Conservation (phyloP, 2,113 vertebrate genomes). For the Phaethornis superciliosus region DNA sequence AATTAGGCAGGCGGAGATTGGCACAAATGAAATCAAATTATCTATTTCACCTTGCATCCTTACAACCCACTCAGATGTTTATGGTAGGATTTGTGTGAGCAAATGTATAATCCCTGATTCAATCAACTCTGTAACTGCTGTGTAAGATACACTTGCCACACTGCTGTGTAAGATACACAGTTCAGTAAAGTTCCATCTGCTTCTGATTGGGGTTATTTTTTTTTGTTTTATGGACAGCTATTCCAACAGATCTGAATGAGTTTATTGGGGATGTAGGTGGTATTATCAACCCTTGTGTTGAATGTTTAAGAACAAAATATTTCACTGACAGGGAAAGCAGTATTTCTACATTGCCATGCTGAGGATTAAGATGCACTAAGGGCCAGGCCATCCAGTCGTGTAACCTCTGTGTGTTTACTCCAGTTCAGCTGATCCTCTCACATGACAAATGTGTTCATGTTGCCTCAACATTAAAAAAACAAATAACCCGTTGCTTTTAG, state of each 20-base stretch:
- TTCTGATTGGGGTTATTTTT: neutral
- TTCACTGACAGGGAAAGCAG: neutral
- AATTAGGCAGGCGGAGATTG: neutral
- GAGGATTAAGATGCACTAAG: neutral
- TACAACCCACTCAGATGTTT: neutral
- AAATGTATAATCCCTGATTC: neutral
- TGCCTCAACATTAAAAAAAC: neutral
- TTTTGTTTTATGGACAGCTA: neutral
- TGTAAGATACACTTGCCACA: neutral
- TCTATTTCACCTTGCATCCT: neutral
- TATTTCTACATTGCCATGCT: neutral
- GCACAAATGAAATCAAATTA: neutral
- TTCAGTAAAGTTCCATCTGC: conserved; percentile 8
- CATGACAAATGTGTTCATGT: neutral
- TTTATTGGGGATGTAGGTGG: neutral
- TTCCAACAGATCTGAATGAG: neutral
- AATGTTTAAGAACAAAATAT: neutral
- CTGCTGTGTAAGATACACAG: neutral
- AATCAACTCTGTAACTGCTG: neutral
- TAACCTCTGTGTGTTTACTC: neutral
- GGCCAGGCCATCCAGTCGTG: neutral
- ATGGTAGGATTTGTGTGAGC: neutral
- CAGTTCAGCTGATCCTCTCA: neutral
- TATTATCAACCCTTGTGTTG: neutral
- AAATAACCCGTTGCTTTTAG: neutral